Conservation (phyloP, 2,888 invertebrate species). For the Ormia ochracea region DNA sequence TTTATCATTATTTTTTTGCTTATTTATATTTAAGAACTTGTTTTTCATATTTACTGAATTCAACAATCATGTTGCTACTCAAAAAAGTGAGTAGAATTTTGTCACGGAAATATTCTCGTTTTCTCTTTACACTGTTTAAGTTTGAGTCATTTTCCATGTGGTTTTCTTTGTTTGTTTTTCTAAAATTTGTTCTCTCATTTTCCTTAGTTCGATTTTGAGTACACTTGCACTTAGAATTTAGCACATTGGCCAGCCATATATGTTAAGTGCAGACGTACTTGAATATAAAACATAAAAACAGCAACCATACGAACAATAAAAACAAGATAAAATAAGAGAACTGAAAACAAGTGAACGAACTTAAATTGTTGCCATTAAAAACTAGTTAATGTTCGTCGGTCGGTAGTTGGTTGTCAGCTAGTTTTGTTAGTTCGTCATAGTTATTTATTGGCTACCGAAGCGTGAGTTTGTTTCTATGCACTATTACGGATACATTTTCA, state of each 20-base stretch:
- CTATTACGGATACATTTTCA: background rate
- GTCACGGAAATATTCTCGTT: constrained; percentile 7
- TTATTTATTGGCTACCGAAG: constrained; percentile 24
- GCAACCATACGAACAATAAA: background rate
- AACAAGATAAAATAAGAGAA: background rate
- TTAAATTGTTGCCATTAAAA: constrained; percentile 19
- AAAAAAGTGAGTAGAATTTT: background rate
- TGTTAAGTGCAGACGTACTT: constrained; percentile 68
- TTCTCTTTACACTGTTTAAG: constrained; percentile 13
- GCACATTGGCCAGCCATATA: constrained; percentile 9
- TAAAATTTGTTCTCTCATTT: background rate
- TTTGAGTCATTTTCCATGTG: constrained; percentile 8
- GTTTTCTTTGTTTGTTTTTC: constrained; percentile 7
- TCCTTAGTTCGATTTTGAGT: constrained; percentile 54
- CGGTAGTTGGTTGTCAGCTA: background rate
- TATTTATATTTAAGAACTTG: no score
- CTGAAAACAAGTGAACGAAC: constrained; percentile 69
- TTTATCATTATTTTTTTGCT: no score
- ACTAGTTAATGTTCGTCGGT: background rate
- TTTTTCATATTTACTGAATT: no score
- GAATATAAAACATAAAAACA: background rate
- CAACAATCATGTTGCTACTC: no score
- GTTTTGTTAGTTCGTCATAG: background rate
- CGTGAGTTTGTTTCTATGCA: constrained; percentile 4
- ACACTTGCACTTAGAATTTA: constrained; percentile 67